A percentile compares a stretch with the other conserved stretches of the same genome.
phyloP scores from a whole-genome alignment of 2,888 invertebrate species.

The Volucella zonaria region DNA sequence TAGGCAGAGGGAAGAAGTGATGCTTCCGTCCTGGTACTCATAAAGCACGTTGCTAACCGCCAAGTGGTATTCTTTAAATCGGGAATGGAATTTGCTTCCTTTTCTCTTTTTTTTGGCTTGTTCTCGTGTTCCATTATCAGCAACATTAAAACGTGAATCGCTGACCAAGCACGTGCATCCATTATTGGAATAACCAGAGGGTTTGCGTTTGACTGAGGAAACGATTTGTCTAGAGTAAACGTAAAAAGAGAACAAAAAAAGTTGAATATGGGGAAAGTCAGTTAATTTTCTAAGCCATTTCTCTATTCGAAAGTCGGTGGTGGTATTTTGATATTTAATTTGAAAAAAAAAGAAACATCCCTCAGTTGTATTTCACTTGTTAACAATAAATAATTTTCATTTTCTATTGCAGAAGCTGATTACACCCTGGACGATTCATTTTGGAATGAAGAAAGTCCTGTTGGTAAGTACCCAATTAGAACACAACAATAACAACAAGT shows the following conservation, averaged over 20 bases:
- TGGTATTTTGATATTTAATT: too few species aligned
- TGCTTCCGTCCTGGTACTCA: constrained; percentile 41
- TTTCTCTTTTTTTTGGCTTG: constrained; percentile 18
- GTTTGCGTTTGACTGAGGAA: constrained; percentile 41
- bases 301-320: too few species aligned
- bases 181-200: constrained; percentile 40
- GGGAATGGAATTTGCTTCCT: constrained; percentile 35
- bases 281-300: too few species aligned
- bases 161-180: constrained; percentile 65
- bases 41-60: constrained; percentile 47
- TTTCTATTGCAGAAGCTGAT: constrained; percentile 92
- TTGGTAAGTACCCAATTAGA: constrained; percentile 86
- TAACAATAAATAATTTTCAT: constrained; percentile 37
- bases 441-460: constrained; percentile 96
- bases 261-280: background rate
- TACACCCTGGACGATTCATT: constrained; percentile 96
- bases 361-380: constrained; percentile 9
- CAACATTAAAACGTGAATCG: constrained; percentile 58
- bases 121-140: constrained; percentile 40
- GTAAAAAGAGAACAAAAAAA: constrained; percentile 9
- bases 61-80: constrained; percentile 39
- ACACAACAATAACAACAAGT: background rate
- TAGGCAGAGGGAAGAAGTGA: constrained; percentile 37
- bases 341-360: too few species aligned
- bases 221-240: constrained; percentile 41